phyloP scores from a whole-genome alignment of 2,888 invertebrate species.

The Cylloceria caligata region DNA sequence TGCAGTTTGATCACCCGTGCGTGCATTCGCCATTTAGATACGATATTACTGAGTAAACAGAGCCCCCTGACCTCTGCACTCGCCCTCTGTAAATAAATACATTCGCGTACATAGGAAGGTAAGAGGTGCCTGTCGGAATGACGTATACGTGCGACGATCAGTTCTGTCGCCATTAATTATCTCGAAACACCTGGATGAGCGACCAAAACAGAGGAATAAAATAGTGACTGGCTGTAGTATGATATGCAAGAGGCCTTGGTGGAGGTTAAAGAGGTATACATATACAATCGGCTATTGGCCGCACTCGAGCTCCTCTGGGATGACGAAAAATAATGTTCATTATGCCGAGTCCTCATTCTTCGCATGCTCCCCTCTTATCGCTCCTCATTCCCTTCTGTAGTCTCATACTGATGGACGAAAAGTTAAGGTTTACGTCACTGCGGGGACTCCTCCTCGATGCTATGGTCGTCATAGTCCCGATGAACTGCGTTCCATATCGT shows the following conservation, averaged over 20 bases:
- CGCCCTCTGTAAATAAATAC: not conserved
- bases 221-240: not conserved
- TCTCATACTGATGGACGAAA: slow-evolving; percentile 34
- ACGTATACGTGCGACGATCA: slow-evolving; percentile 34
- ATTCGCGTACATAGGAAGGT: not conserved
- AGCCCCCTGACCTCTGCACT: not conserved
- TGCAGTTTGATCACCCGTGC: not conserved
- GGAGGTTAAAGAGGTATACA: slow-evolving; percentile 12
- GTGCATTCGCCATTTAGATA: not conserved
- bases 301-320: not conserved
- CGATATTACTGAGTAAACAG: not conserved
- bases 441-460: slow-evolving; percentile 47
- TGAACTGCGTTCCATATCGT: slow-evolving; percentile 34
- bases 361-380: not conserved
- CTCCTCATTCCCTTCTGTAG: not conserved
- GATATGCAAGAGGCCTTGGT: slow-evolving; percentile 28
- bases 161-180: slow-evolving; percentile 30
- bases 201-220: not conserved
- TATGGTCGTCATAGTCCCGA: slow-evolving; percentile 33
- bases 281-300: slow-evolving; percentile 46
- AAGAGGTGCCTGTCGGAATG: not conserved
- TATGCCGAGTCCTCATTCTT: not conserved
- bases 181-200: slow-evolving; percentile 42
- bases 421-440: too few species aligned
- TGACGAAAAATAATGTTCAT: not conserved